Base-by-base conservation (phyloP, 2,888 invertebrate genomes). In the Tholera decimalis region DNA sequence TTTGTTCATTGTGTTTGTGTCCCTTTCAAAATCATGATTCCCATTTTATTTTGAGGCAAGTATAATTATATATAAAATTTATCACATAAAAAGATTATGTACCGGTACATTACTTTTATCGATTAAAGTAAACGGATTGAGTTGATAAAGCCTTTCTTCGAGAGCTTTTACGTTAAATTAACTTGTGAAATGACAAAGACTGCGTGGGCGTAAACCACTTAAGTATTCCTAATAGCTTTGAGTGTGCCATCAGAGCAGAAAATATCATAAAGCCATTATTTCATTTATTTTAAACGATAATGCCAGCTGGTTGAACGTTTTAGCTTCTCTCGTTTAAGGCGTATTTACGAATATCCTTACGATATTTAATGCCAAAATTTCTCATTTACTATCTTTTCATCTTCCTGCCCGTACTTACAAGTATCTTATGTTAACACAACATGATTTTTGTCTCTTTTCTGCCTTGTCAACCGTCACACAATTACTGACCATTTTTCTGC, bases 171-270 rank as follows among this genome's bases (percentile, higher is more conserved):
- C 26, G 26, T 26, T 26, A 61, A 39, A 65, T 65, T 65, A 70
- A 61, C 26, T 65, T 65, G 26, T 9, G 26, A 15, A 15, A 65
- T 39, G 71, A 61, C 61, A 70, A 35, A 28, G 46, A 18, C 18
- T 65, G 26, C 30, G 22, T 37, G 18, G 15, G 7, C 22, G 30
- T 61, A 70, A 65, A 71, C 71, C 37, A 70, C 37, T 65, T 47
- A 61, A 26, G 26, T 33, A 22, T 30, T 71, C 46, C 11, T 39
- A 70, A 47, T 33, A 39, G 61, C 61, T 39, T 46, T 46, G 24
- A 70, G 20, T 37, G 13, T 56, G n/a, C 26, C 20, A 43, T 68
- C 8, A 26, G 2, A 26, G 11, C 3, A 43, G 13, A 70, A 70
- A 70, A 37, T 60, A 60, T 30, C 7, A 3, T 39, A 37, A 33